phyloP scores from a whole-genome alignment of 2,888 invertebrate genomes.

The Patella depressa region DNA sequence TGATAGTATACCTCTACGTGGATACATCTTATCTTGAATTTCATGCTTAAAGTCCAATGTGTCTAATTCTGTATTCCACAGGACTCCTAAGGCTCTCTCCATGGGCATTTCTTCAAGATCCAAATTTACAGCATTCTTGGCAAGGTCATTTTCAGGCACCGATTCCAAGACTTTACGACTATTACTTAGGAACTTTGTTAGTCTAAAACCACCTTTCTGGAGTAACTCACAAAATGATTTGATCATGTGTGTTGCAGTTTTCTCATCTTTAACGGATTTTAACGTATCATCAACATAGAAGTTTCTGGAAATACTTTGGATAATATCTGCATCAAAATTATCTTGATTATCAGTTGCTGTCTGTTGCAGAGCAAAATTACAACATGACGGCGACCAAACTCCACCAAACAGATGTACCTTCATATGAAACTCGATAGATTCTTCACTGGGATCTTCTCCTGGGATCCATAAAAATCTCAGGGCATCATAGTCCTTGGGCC shows the following conservation, averaged over 20 bases:
- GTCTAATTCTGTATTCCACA: slow-evolving; percentile 12
- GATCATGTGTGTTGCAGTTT: not conserved
- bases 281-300: slow-evolving; percentile 23
- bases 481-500: slow-evolving; percentile 3
- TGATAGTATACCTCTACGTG: slow-evolving; percentile 18
- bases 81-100: not conserved
- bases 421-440: not conserved
- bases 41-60: slow-evolving; percentile 3
- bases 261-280: slow-evolving; percentile 4
- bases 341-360: slow-evolving; percentile 16
- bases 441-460: not conserved
- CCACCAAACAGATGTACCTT: slow-evolving; percentile 12
- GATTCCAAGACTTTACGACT: not conserved
- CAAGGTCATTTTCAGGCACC: not conserved
- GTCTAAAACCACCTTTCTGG: not conserved
- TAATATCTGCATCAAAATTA: not conserved
- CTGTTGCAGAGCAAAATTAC: slow-evolving; percentile 11
- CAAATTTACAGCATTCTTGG: slow-evolving; percentile 4
- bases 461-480: slow-evolving; percentile 18
- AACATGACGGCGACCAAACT: slow-evolving; percentile 8
- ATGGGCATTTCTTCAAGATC: slow-evolving; percentile 7
- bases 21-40: slow-evolving; percentile 1
- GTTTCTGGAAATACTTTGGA: slow-evolving; percentile 3
- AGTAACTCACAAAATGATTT: not conserved
- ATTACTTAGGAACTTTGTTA: not conserved